phyloP scores from a whole-genome alignment of 2,888 invertebrate genomes.

The Gerris lacustris region DNA sequence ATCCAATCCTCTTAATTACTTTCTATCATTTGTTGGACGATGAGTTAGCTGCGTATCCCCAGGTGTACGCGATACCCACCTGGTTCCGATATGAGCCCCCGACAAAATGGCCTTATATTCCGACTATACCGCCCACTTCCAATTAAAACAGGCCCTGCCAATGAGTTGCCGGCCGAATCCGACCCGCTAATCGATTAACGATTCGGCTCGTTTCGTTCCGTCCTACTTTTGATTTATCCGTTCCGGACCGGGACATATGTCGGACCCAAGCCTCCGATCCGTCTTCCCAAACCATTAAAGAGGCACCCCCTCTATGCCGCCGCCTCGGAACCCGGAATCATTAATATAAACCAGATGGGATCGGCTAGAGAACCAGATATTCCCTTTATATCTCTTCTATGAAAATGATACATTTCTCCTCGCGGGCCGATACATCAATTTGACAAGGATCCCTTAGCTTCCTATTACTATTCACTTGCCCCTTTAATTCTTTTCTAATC shows the following conservation, averaged over 20 bases:
- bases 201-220: not conserved
- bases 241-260: not conserved
- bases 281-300: not conserved
- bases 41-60: not conserved
- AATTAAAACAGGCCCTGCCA: not conserved
- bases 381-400: not conserved
- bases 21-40: not conserved
- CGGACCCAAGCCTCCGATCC: not conserved
- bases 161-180: not conserved
- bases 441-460: not conserved
- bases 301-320: not conserved
- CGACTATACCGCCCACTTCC: not conserved
- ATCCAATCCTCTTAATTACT: not conserved
- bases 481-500: not conserved
- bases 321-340: not conserved
- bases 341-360: slow-evolving; percentile 3
- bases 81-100: not conserved
- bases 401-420: not conserved
- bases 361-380: not conserved
- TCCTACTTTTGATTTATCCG: not conserved
- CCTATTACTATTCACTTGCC: not conserved
- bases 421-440: not conserved
- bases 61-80: not conserved
- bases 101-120: not conserved
- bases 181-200: not conserved